These are phyloP conservation scores for Whitmania pigra DNA, from an alignment of 1,140 invertebrate genomes.

Conservation along the genomic window DNA sequence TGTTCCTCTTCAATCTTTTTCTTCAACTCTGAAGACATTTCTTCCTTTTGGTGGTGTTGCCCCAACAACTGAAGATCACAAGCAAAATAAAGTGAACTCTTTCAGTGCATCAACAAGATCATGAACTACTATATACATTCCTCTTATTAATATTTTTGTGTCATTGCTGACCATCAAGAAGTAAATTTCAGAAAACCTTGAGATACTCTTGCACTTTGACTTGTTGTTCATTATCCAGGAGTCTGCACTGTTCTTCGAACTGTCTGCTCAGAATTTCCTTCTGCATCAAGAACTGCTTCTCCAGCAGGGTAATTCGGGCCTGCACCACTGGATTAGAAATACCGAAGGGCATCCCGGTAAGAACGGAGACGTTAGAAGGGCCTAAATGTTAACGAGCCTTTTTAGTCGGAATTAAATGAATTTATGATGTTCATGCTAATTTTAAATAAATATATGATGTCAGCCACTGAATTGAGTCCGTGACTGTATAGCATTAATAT, in stretches of 20 bases:
- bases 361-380: no score
- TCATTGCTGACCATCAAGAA: not conserved
- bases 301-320: slow-evolving; percentile 49
- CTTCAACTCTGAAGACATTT: slow-evolving; percentile 66
- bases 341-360: slow-evolving; percentile 22
- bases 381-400: not conserved
- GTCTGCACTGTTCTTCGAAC: slow-evolving; percentile 73
- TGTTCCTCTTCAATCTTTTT: slow-evolving; percentile 33
- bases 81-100: slow-evolving; percentile 2
- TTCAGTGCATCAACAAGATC: not conserved
- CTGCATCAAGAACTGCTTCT: slow-evolving; percentile 78
- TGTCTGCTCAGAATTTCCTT: slow-evolving; percentile 74
- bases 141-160: slow-evolving; percentile 1
- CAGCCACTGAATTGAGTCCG: not conserved
- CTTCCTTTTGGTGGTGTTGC: slow-evolving; percentile 45
- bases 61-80: slow-evolving; percentile 30
- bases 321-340: slow-evolving; percentile 31
- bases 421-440: not conserved
- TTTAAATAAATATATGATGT: no score
- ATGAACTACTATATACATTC: not conserved
- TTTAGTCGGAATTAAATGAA: not conserved
- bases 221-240: slow-evolving; percentile 73
- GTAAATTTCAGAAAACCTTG: slow-evolving; percentile 51
- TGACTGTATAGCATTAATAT: not conserved
- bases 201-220: slow-evolving; percentile 72